A percentile compares a stretch with the other conserved stretches of the same genome.
phyloP scores from a whole-genome alignment of 2,113 vertebrate species.

The Myxocyprinus asiaticus region DNA sequence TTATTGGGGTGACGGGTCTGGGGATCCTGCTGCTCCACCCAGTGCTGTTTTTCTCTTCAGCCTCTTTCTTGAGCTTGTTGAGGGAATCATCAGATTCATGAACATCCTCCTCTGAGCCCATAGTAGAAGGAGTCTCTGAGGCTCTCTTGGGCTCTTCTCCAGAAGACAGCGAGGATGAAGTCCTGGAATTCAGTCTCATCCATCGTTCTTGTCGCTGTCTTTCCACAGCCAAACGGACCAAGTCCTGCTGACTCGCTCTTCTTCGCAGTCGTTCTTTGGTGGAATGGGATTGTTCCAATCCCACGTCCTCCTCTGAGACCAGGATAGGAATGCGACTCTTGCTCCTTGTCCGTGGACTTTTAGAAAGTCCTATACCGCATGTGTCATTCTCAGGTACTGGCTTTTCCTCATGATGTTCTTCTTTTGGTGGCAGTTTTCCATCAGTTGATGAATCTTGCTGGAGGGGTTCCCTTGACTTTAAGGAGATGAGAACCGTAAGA shows the following conservation, averaged over 20 bases:
- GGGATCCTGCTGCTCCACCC: slow-evolving; percentile 85
- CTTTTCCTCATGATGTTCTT: slow-evolving; percentile 9
- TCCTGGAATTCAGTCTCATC: slow-evolving; percentile 80
- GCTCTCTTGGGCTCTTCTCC: slow-evolving; percentile 80
- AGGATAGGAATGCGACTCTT: slow-evolving; percentile 89
- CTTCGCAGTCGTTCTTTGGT: slow-evolving; percentile 73
- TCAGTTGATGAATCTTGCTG: slow-evolving; percentile 56
- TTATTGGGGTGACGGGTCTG: slow-evolving; percentile 77
- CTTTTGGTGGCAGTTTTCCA: slow-evolving; percentile 57
- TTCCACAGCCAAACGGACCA: slow-evolving; percentile 85
- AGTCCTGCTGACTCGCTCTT: slow-evolving; percentile 77
- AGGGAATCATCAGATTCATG: slow-evolving; percentile 80
- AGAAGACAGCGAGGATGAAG: slow-evolving; percentile 87
- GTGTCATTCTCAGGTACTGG: background rate
- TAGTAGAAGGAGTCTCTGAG: slow-evolving; percentile 85
- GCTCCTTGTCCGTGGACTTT: slow-evolving; percentile 59
- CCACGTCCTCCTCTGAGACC: slow-evolving; percentile 85
- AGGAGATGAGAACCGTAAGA: slow-evolving; percentile 24
- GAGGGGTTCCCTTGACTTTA: slow-evolving; percentile 43
- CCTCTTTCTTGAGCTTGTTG: slow-evolving; percentile 69
- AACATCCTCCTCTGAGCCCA: slow-evolving; percentile 90
- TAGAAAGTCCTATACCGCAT: slow-evolving; percentile 46
- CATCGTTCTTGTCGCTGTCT: slow-evolving; percentile 81
- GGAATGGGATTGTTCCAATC: slow-evolving; percentile 79
- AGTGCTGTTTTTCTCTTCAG: slow-evolving; percentile 64